phyloP scores from a whole-genome alignment of 2,113 vertebrate genomes.

The Glaucomys volans region DNA sequence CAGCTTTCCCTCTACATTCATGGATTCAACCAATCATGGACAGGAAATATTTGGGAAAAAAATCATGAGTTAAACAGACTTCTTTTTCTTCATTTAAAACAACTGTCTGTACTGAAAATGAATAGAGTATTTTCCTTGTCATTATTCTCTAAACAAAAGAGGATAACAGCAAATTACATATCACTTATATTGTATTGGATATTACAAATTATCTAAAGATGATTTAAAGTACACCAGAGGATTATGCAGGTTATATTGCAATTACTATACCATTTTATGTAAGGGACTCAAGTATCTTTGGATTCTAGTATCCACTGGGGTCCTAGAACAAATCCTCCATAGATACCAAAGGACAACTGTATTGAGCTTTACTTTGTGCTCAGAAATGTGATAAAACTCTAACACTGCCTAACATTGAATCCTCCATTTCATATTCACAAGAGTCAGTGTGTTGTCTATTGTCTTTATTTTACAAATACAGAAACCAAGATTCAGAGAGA shows the following conservation, averaged over 20 bases:
- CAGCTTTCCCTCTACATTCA: neutral
- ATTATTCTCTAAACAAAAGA: neutral
- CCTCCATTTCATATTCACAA: neutral
- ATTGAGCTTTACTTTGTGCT: neutral
- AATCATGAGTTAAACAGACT: neutral
- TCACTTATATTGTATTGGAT: neutral
- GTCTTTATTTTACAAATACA: slow-evolving; percentile 15
- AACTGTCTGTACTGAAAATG: neutral
- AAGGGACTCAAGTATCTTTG: neutral
- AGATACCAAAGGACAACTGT: neutral
- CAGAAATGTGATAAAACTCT: neutral
- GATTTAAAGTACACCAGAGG: neutral
- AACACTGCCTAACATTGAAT: slow-evolving; percentile 5
- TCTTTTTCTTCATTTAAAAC: neutral
- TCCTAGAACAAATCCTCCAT: neutral
- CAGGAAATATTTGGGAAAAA: neutral
- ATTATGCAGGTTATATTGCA: neutral
- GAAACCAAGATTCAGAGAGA: slow-evolving; percentile 18
- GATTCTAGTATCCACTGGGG: neutral
- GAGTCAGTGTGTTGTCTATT: neutral
- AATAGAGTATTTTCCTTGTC: neutral
- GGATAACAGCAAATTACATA: neutral
- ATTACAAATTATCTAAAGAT: neutral
- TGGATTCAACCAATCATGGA: neutral
- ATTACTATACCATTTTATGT: neutral